Conservation (phyloP, 2,113 vertebrate species). For the Australoheros scitulus region DNA sequence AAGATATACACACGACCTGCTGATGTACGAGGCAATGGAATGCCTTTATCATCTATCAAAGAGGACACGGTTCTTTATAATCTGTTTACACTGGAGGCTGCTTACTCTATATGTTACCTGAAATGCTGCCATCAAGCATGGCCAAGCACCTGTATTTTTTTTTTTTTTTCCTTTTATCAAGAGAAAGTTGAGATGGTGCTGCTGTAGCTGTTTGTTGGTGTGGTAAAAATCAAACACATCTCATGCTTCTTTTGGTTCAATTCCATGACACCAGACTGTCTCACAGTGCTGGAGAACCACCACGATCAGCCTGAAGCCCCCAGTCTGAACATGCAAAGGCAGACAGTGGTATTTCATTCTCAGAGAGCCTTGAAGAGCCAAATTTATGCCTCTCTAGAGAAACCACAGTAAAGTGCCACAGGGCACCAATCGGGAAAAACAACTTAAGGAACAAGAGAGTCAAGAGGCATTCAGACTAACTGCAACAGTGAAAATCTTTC, state of each 20-base stretch:
- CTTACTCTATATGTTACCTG: background rate
- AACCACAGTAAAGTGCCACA: slow-evolving; percentile 73
- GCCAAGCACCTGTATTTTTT: slow-evolving; percentile 19
- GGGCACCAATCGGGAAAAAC: slow-evolving; percentile 75
- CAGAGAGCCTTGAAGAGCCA: slow-evolving; percentile 58
- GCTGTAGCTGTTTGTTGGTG: background rate
- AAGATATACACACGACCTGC: slow-evolving; percentile 20
- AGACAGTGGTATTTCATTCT: slow-evolving; percentile 72
- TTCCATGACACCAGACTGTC: slow-evolving; percentile 38
- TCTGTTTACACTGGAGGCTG: background rate
- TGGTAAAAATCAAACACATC: background rate
- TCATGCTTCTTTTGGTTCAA: background rate
- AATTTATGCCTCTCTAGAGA: slow-evolving; percentile 63
- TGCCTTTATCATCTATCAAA: slow-evolving; percentile 2
- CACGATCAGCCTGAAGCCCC: slow-evolving; percentile 51
- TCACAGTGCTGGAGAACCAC: slow-evolving; percentile 17
- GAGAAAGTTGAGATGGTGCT: background rate
- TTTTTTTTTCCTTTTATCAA: slow-evolving; percentile 13
- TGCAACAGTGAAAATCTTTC: slow-evolving; percentile 43
- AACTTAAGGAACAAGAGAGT: slow-evolving; percentile 63
- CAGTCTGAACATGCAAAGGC: slow-evolving; percentile 64
- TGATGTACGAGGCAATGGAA: background rate
- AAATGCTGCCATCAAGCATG: background rate
- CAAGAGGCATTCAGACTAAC: slow-evolving; percentile 43
- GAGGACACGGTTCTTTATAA: slow-evolving; percentile 2